These are phyloP conservation scores for Iguana delicatissima DNA, from an alignment of 2,797 vertebrate species.

Conservation along the genomic window DNA sequence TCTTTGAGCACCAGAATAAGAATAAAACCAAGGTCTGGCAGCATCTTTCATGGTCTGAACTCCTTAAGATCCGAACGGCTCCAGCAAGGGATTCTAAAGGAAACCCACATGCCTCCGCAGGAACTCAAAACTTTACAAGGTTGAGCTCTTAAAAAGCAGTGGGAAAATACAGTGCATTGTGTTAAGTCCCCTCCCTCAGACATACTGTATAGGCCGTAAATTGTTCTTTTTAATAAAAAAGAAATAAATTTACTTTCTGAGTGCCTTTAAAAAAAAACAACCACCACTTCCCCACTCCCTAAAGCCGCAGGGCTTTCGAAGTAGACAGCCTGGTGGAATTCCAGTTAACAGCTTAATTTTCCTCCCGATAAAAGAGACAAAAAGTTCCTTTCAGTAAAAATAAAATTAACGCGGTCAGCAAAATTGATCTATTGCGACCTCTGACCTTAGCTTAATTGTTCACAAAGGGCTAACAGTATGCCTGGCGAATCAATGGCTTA, in stretches of 20 bases:
- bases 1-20: constrained; percentile 7
- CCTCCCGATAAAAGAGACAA: constrained; percentile 77
- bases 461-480: constrained; percentile 76
- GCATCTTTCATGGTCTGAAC: neutral
- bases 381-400: constrained; percentile 79
- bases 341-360: constrained; percentile 78
- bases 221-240: constrained; percentile 78
- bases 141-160: constrained; percentile 48
- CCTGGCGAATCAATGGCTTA: constrained; percentile 75
- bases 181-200: constrained; percentile 64
- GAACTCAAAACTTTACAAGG: neutral
- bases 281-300: constrained; percentile 64
- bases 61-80: fast-evolving
- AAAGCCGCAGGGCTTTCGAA: constrained; percentile 71
- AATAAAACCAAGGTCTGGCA: neutral
- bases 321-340: constrained; percentile 77
- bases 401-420: constrained; percentile 74
- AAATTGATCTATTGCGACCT: constrained; percentile 78
- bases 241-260: constrained; percentile 74
- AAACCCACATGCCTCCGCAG: constrained; percentile 19
- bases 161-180: constrained; percentile 43
- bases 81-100: constrained; percentile 9
- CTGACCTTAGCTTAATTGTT: constrained; percentile 76
- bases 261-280: constrained; percentile 54
- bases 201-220: constrained; percentile 71